Evolutionary conservation across 2,113 vertebrate species (phyloP).

Genomic region (rat (Rattus norvegicus)): DNA sequence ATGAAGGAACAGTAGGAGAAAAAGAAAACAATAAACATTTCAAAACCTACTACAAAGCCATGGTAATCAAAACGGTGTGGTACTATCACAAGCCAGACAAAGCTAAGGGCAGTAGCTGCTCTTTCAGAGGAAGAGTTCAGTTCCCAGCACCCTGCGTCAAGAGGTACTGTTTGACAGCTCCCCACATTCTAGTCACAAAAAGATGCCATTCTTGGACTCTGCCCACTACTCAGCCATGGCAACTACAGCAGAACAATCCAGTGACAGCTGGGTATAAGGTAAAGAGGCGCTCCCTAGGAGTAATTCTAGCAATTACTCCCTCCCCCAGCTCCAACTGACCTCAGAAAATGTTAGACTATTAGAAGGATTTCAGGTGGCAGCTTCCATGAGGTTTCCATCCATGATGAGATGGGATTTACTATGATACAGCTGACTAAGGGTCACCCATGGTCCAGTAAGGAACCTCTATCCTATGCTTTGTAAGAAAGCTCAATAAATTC

Average conservation of each 20-base stretch:
- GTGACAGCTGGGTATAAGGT: background rate
- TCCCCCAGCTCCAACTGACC: background rate
- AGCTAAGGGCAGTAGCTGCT: background rate
- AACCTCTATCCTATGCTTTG: background rate
- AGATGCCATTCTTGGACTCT: background rate
- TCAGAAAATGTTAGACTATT: background rate
- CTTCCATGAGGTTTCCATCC: background rate
- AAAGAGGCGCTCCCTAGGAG: background rate
- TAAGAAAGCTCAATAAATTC: background rate
- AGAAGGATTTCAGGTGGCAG: background rate
- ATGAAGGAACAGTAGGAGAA: background rate
- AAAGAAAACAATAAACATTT: background rate
- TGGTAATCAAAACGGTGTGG: background rate
- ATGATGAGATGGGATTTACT: background rate
- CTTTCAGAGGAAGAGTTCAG: background rate
- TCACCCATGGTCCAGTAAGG: background rate
- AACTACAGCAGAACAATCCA: background rate
- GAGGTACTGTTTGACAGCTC: background rate
- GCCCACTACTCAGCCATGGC: background rate
- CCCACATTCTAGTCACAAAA: background rate
- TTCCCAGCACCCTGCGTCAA: background rate
- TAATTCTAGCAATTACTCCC: background rate
- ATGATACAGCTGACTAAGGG: background rate
- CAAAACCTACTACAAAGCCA: background rate
- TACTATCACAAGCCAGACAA: no score